Evolutionary conservation across 2,888 invertebrate species (phyloP).

Genomic region (Dorcus hopei): DNA sequence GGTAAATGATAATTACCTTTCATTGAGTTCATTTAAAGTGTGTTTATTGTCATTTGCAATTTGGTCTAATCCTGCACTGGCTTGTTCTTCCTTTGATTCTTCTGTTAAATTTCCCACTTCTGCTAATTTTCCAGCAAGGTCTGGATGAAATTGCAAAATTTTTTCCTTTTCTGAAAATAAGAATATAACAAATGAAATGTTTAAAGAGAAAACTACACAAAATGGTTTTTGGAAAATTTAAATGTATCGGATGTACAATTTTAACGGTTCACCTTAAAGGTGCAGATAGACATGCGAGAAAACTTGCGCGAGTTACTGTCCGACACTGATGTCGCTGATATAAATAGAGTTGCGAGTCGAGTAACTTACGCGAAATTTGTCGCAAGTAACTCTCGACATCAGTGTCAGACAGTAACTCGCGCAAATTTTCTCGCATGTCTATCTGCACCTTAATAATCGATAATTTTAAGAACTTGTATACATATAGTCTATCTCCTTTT

Average conservation of each 20-base stretch:
- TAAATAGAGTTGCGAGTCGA: no score
- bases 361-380: no score
- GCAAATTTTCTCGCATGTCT: no score
- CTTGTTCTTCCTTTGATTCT: conserved; percentile 60
- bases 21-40: conserved; percentile 51
- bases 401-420: no score
- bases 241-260: background rate
- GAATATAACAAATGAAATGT: background rate
- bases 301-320: no score
- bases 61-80: conserved; percentile 54
- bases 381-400: no score
- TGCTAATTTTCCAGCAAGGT: conserved; percentile 60
- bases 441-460: no score
- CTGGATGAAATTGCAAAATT: conserved; percentile 61
- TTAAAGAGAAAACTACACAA: background rate
- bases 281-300: no score
- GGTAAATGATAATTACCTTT: conserved; percentile 7
- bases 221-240: background rate
- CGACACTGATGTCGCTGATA: no score
- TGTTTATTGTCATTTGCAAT: conserved; percentile 55
- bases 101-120: conserved; percentile 55
- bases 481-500: no score
- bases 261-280: background rate
- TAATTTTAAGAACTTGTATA: no score
- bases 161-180: conserved; percentile 53